Conservation (phyloP, 2,113 vertebrate species). For the Australoheros scitulus region DNA sequence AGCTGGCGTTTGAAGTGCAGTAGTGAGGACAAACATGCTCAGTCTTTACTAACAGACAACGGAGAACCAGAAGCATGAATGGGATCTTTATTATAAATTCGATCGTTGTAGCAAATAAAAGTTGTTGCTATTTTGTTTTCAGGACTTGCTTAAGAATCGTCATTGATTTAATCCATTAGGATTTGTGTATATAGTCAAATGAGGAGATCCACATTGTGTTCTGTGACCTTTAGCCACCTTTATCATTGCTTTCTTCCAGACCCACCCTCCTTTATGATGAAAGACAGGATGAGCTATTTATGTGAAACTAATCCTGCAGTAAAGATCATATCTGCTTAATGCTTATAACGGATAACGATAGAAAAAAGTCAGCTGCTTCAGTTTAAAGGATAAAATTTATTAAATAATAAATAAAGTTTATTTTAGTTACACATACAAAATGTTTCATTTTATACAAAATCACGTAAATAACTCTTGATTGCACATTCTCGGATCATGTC, state of each 20-base stretch:
- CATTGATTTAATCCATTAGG: slow-evolving; percentile 12
- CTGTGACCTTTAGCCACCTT: slow-evolving; percentile 23
- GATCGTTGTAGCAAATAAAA: background rate
- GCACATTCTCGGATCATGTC: slow-evolving; percentile 29
- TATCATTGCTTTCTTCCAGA: background rate
- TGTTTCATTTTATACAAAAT: background rate
- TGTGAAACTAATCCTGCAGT: slow-evolving; percentile 39
- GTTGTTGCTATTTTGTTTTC: no score
- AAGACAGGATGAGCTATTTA: slow-evolving; percentile 34
- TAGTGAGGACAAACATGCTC: slow-evolving; percentile 65
- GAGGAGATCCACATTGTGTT: slow-evolving; percentile 31
- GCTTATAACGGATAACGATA: background rate
- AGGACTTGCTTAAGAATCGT: background rate
- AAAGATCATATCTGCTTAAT: slow-evolving; percentile 32
- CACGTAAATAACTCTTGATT: slow-evolving; percentile 52
- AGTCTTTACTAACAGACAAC: background rate
- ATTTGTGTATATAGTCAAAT: slow-evolving; percentile 25
- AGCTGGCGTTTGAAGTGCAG: slow-evolving; percentile 85
- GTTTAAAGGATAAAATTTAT: slow-evolving; percentile 60
- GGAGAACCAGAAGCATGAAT: background rate
- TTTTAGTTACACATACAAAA: background rate
- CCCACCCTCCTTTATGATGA: slow-evolving; percentile 1
- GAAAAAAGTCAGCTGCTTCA: background rate
- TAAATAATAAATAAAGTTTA: background rate
- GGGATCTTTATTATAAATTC: background rate